Percentiles rank a stretch among this genome's conserved stretches.
Evolutionary conservation across 2,888 invertebrate species (phyloP).

Genomic region (Andrena chrysosceles): DNA sequence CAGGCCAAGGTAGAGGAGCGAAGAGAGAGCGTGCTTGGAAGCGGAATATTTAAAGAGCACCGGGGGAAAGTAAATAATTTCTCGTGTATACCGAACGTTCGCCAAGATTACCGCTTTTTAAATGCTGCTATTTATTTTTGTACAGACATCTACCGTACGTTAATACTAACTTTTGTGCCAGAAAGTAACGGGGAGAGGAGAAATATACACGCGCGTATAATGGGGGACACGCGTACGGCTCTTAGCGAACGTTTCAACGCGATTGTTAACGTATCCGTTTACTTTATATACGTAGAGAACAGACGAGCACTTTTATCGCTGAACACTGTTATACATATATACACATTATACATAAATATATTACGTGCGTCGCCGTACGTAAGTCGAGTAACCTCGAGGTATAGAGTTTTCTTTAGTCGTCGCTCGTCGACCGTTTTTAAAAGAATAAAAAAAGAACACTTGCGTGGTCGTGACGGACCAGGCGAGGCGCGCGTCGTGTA

Average conservation of each 20-base stretch:
- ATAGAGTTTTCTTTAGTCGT: constrained; percentile 38
- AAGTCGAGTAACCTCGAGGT: constrained; percentile 13
- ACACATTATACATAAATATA: constrained; percentile 17
- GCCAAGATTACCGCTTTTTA: constrained; percentile 69
- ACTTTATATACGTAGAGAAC: constrained; percentile 35
- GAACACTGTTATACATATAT: constrained; percentile 43
- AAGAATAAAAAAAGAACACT: not conserved
- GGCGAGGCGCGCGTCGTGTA: not conserved
- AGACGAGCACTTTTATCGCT: constrained; percentile 45
- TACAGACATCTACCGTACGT: constrained; percentile 80
- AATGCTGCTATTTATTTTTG: constrained; percentile 83
- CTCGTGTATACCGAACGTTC: constrained; percentile 47
- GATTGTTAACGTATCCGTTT: constrained; percentile 58
- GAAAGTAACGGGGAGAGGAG: constrained; percentile 71
- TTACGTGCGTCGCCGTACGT: constrained; percentile 14
- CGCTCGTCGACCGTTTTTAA: constrained; percentile 28
- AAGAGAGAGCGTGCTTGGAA: constrained; percentile 16
- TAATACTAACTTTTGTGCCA: constrained; percentile 82
- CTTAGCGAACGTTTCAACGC: constrained; percentile 45
- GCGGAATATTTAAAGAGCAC: constrained; percentile 40
- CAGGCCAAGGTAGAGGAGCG: constrained; percentile 44
- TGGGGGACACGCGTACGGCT: not conserved
- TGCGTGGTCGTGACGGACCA: not conserved
- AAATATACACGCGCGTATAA: constrained; percentile 52
- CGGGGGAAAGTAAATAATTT: constrained; percentile 56